A percentile compares a stretch with the other conserved stretches of the same genome.
These are phyloP conservation scores for Peromyscus melanophrys DNA, from an alignment of 2,797 vertebrate species.

Conservation along the genomic window DNA sequence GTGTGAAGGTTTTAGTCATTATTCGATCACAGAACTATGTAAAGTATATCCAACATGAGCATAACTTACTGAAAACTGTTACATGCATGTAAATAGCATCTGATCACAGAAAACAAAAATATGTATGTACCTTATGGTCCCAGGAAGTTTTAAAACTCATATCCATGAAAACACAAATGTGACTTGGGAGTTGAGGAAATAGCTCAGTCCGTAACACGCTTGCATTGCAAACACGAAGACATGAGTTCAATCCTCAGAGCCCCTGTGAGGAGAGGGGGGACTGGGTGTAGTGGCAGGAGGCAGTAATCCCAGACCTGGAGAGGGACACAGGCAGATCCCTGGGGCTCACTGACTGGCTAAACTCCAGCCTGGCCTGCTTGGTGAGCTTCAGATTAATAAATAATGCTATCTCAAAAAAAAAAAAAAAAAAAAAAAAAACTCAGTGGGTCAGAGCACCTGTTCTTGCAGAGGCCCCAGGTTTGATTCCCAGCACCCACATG, in stretches of 20 bases:
- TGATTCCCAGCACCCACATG: neutral
- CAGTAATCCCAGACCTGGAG: neutral
- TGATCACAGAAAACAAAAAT: neutral
- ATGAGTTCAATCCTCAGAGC: neutral
- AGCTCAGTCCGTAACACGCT: neutral
- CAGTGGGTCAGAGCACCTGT: neutral
- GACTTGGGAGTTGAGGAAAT: neutral
- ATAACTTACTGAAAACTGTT: conserved; percentile 2
- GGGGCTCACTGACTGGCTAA: neutral
- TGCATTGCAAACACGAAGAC: neutral
- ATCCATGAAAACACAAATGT: neutral
- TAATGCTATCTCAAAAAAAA: neutral
- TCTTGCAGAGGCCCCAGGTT: neutral
- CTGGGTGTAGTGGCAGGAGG: neutral
- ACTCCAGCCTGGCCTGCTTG: neutral
- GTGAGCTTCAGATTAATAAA: neutral
- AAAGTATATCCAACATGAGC: neutral
- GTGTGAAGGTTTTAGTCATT: neutral
- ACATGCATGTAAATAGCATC: neutral
- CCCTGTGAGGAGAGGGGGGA: neutral
- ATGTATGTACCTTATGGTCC: conserved; percentile 8
- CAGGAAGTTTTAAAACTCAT: neutral
- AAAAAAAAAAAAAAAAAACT: neutral
- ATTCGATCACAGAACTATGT: neutral
- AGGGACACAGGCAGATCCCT: neutral